Evolutionary conservation across 2,113 vertebrate species (phyloP).

Genomic region (Upupa epops): DNA sequence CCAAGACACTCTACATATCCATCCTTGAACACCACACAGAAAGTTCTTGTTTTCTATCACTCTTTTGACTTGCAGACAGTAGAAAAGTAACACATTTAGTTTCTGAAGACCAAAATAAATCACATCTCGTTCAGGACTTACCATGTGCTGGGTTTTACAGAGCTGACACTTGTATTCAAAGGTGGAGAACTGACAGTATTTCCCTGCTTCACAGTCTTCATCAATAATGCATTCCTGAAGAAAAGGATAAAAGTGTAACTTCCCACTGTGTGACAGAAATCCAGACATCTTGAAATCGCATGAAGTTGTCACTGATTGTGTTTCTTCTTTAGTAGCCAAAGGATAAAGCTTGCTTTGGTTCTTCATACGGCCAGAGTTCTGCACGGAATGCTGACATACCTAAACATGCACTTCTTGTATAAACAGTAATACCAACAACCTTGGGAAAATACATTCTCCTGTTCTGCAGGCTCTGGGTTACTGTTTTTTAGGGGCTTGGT

Average conservation of each 20-base stretch:
- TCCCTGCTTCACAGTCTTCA: conserved; percentile 83
- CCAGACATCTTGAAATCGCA: background rate
- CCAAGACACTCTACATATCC: background rate
- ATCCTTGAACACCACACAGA: background rate
- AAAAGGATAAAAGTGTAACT: background rate
- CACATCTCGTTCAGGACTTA: conserved; percentile 57
- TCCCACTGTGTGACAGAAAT: background rate
- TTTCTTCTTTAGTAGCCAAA: background rate
- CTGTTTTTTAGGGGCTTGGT: fast-evolving
- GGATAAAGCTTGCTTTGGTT: background rate
- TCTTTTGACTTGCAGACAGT: background rate
- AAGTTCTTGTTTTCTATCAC: background rate
- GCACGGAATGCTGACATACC: background rate
- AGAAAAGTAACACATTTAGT: background rate
- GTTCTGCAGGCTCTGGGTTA: background rate
- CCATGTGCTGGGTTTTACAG: conserved; percentile 81
- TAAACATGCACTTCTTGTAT: background rate
- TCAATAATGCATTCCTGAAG: conserved; percentile 86
- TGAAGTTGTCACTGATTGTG: background rate
- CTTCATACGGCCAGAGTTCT: background rate
- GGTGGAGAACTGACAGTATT: conserved; percentile 81
- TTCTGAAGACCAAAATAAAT: background rate
- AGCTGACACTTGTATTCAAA: conserved; percentile 81
- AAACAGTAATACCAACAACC: background rate
- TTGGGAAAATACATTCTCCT: background rate